phyloP scores from a whole-genome alignment of 2,888 invertebrate genomes.

The Liposcelis brunnea region DNA sequence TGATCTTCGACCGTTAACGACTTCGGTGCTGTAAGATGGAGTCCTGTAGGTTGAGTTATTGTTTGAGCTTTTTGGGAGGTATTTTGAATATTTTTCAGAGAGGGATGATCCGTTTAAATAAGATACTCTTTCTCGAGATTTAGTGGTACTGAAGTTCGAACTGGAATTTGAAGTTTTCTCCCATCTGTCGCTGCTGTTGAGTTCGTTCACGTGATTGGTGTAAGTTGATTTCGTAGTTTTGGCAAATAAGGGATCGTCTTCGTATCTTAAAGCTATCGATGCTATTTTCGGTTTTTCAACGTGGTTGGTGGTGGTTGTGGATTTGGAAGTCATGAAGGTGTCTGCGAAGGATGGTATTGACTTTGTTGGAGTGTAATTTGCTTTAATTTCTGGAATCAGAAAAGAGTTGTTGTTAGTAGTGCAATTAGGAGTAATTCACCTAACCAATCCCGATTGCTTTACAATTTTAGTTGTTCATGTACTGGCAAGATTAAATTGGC shows the following conservation, averaged over 20 bases:
- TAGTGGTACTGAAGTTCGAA: background rate
- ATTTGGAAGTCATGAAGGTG: too few species aligned
- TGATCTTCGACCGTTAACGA: too few species aligned
- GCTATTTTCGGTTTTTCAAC: conserved; percentile 16
- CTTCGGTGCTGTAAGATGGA: too few species aligned
- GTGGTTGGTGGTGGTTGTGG: background rate
- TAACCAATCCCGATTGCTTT: too few species aligned
- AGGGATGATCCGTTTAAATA: background rate
- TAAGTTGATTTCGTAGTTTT: background rate
- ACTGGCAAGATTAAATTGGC: too few species aligned
- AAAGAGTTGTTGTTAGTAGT: too few species aligned
- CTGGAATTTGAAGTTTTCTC: conserved; percentile 4
- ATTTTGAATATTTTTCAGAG: background rate
- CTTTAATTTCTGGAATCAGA: too few species aligned
- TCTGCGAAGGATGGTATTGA: too few species aligned
- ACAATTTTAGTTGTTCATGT: too few species aligned
- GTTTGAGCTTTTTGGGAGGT: background rate
- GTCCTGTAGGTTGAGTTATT: too few species aligned
- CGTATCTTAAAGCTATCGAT: conserved; percentile 17
- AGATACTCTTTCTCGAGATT: background rate
- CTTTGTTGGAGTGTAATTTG: too few species aligned
- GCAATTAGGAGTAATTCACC: too few species aligned
- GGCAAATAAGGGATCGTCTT: conserved; percentile 12
- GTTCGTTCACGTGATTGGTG: background rate
- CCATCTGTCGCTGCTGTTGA: background rate